phyloP scores from a whole-genome alignment of 1,140 invertebrate genomes.

The Lordiphosa mommai region DNA sequence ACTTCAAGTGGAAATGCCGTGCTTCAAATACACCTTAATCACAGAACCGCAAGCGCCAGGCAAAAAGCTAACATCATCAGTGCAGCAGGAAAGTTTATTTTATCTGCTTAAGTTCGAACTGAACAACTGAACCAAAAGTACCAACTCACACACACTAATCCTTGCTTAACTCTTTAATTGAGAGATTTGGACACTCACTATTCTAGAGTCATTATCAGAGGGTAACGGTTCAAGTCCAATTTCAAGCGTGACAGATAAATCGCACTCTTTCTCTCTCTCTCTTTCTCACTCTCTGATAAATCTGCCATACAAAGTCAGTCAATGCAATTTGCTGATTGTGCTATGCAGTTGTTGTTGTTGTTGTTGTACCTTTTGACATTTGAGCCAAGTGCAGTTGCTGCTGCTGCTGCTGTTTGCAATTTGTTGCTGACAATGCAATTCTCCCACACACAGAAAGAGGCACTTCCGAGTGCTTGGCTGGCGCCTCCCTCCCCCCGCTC shows the following conservation, averaged over 20 bases:
- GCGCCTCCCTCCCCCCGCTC: not conserved
- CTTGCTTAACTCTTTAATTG: too few relatives aligned
- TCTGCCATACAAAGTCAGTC: conserved; percentile 62
- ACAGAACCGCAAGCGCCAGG: too few relatives aligned
- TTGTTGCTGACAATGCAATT: conserved; percentile 42
- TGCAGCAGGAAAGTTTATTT: too few relatives aligned
- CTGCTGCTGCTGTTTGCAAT: conserved; percentile 5
- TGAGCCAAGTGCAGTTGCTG: conserved; percentile 32
- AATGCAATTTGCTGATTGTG: conserved; percentile 72
- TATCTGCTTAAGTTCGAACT: too few relatives aligned
- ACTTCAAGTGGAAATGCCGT: too few relatives aligned
- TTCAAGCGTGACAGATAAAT: conserved; percentile 31
- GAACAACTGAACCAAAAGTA: conserved; percentile 6
- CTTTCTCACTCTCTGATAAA: conserved; percentile 4
- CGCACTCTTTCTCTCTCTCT: conserved; percentile 1
- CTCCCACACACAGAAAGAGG: conserved; percentile 19
- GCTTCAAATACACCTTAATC: too few relatives aligned
- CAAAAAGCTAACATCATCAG: too few relatives aligned
- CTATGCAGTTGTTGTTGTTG: conserved; percentile 26
- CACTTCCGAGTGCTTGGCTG: conserved; percentile 14
- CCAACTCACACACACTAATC: too few relatives aligned
- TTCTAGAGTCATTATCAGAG: too few relatives aligned
- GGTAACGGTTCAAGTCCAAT: conserved; percentile 12
- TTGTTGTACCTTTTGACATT: conserved; percentile 58
- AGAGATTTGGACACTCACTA: too few relatives aligned